Conservation (phyloP, 2,888 invertebrate genomes). For the Drosophila neutralis region DNA sequence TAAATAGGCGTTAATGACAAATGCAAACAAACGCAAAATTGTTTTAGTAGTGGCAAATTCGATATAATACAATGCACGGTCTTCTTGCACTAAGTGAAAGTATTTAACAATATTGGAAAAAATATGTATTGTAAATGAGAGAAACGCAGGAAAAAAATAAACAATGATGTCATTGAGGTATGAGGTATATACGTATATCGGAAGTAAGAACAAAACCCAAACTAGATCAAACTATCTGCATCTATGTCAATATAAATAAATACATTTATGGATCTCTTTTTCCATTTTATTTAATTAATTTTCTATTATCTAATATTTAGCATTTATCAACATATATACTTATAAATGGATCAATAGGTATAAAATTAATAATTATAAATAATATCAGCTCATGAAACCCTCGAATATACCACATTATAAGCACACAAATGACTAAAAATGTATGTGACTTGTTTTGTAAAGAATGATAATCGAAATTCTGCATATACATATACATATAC, state of each 20-base stretch:
- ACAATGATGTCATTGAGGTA: slow-evolving; percentile 21
- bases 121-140: neutral
- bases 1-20: slow-evolving; percentile 63
- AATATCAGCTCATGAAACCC: neutral
- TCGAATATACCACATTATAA: slow-evolving; percentile 28
- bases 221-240: neutral
- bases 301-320: neutral
- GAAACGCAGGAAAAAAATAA: neutral
- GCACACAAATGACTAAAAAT: slow-evolving; percentile 15
- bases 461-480: slow-evolving; percentile 38
- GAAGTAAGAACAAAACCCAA: neutral
- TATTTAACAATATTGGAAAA: slow-evolving; percentile 28
- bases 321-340: neutral
- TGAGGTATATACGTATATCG: neutral
- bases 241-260: neutral
- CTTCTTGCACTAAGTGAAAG: slow-evolving; percentile 72
- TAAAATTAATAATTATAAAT: neutral
- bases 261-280: neutral
- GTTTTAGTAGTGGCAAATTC: slow-evolving; percentile 5
- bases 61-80: slow-evolving; percentile 62
- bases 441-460: slow-evolving; percentile 50
- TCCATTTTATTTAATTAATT: neutral
- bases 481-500: slow-evolving; percentile 29
- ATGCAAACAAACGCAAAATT: slow-evolving; percentile 58
- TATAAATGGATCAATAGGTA: neutral